phyloP scores from a whole-genome alignment of 2,888 invertebrate genomes.

The Cantharis rustica region DNA sequence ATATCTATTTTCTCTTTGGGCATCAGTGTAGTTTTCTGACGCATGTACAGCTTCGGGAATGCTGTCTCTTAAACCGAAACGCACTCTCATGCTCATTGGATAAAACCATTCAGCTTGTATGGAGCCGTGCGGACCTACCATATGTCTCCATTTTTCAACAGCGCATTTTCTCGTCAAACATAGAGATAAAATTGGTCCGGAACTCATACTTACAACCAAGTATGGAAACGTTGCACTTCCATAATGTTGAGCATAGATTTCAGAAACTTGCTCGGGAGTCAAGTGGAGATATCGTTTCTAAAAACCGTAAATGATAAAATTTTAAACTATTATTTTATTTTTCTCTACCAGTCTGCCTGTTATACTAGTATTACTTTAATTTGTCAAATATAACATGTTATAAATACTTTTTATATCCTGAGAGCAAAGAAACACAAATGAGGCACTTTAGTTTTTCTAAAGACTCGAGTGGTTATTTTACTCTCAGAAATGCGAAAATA shows the following conservation, averaged over 20 bases:
- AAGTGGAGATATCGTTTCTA: constrained; percentile 72
- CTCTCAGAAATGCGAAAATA: no score
- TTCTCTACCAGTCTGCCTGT: no score
- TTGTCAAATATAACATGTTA: no score
- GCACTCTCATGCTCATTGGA: constrained; percentile 72
- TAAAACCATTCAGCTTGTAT: constrained; percentile 71
- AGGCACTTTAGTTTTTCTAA: no score
- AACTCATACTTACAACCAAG: constrained; percentile 79
- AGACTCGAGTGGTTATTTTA: no score
- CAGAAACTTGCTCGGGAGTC: constrained; percentile 84
- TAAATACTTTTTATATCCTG: no score
- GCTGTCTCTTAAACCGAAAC: constrained; percentile 69
- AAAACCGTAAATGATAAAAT: constrained; percentile 29
- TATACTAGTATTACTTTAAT: no score
- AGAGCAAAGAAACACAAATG: no score
- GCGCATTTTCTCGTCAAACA: constrained; percentile 72
- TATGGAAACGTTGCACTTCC: constrained; percentile 76
- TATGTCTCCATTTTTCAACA: constrained; percentile 71
- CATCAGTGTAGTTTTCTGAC: constrained; percentile 68
- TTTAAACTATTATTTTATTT: no score
- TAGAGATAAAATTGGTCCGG: constrained; percentile 73
- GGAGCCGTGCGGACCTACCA: constrained; percentile 74
- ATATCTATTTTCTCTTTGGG: constrained; percentile 81
- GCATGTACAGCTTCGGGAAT: constrained; percentile 80
- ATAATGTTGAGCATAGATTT: constrained; percentile 78